These are phyloP conservation scores for Crenuchus spilurus DNA, from an alignment of 2,797 vertebrate species.

Conservation along the genomic window DNA sequence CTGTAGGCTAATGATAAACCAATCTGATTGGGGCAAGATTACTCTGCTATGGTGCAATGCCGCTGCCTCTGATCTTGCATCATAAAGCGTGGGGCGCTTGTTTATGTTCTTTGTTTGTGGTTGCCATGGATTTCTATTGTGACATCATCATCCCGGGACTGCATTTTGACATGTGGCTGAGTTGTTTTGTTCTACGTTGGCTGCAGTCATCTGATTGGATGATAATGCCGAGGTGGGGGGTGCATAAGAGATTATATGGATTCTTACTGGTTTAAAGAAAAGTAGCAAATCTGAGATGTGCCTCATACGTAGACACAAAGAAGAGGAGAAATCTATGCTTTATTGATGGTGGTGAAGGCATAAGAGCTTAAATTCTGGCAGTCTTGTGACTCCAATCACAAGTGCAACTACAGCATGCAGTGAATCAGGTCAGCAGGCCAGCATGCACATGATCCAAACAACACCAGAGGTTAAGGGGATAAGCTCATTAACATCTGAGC, in stretches of 20 bases:
- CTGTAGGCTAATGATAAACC: conserved; percentile 27
- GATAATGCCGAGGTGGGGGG: conserved; percentile 12
- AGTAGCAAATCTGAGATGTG: neutral
- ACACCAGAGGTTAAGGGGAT: neutral
- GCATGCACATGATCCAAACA: conserved; percentile 1
- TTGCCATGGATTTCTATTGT: conserved; percentile 44
- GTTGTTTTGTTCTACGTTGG: conserved; percentile 12
- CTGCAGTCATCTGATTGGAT: conserved; percentile 8
- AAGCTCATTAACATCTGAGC: neutral
- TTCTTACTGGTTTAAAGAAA: neutral
- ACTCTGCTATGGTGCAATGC: conserved; percentile 20
- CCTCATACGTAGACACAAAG: neutral
- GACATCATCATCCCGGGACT: conserved; percentile 34
- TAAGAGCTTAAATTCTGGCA: neutral
- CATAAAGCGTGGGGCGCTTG: conserved; percentile 28
- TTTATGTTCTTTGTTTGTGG: conserved; percentile 50
- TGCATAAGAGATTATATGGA: neutral
- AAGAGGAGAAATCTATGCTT: neutral
- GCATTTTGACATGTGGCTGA: conserved; percentile 21
- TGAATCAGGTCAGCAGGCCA: neutral
- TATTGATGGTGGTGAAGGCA: neutral
- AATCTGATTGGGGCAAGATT: neutral
- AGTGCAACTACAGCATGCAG: neutral
- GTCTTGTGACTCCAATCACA: neutral
- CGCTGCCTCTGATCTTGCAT: conserved; percentile 22